A percentile compares a stretch with the other conserved stretches of the same genome.
phyloP scores from a whole-genome alignment of 2,113 vertebrate genomes.

The Bostrychus sinensis region DNA sequence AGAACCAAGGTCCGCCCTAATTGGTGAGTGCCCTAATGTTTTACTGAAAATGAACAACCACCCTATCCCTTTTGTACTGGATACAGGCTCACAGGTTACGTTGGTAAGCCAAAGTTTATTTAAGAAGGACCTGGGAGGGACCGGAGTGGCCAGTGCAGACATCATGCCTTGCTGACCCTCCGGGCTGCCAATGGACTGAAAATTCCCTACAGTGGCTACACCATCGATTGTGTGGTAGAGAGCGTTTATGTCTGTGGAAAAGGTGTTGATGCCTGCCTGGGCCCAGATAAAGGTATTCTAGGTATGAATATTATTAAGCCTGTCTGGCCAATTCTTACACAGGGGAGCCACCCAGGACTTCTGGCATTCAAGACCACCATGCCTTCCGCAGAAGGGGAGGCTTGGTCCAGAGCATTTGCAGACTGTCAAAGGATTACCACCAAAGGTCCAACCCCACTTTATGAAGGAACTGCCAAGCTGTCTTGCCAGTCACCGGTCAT shows the following conservation, averaged over 20 bases:
- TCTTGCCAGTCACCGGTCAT: neutral
- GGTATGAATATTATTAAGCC: conserved; percentile 24
- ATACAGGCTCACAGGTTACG: conserved; percentile 22
- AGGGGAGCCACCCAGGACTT: neutral
- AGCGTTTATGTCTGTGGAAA: neutral
- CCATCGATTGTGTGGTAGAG: conserved; percentile 11
- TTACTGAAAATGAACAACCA: conserved; percentile 4
- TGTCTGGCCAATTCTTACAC: conserved; percentile 1
- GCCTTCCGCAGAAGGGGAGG: neutral
- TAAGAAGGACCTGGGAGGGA: neutral
- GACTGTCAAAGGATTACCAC: neutral
- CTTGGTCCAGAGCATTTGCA: neutral
- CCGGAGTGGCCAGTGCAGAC: neutral
- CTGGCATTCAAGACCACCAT: neutral
- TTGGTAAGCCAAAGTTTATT: conserved; percentile 10
- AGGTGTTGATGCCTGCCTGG: conserved; percentile 16
- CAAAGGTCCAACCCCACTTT: neutral
- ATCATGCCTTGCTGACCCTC: conserved; percentile 5
- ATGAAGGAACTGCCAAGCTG: neutral
- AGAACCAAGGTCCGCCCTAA: neutral
- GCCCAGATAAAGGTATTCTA: conserved; percentile 7
- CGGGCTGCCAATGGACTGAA: conserved; percentile 16
- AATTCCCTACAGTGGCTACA: conserved; percentile 27
- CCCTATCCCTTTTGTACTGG: conserved; percentile 21
- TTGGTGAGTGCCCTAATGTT: conserved; percentile 18